Conservation (phyloP, 2,888 invertebrate species). For the Melipona bicolor region DNA sequence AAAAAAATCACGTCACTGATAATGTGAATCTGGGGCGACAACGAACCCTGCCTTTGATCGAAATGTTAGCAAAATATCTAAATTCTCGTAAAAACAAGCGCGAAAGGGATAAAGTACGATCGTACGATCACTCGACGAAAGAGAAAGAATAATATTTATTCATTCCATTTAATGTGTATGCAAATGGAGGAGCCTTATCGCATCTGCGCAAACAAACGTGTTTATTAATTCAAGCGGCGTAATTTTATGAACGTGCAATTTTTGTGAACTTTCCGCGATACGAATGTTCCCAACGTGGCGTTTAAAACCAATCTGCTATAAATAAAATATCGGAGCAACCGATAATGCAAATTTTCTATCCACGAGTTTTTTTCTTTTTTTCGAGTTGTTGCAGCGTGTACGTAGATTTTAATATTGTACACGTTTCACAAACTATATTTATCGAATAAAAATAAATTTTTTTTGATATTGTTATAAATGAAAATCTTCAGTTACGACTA, state of each 20-base stretch:
- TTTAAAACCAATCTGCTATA: constrained; percentile 1
- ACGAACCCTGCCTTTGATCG: too few relatives aligned
- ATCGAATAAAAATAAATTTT: too few relatives aligned
- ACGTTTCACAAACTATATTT: neutral
- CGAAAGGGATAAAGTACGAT: neutral
- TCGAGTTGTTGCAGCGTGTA: neutral
- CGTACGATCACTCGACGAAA: neutral
- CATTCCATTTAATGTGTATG: constrained; percentile 3
- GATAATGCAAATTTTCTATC: neutral
- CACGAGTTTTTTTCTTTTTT: neutral
- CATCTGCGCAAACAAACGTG: constrained; percentile 17
- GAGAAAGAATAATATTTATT: constrained; percentile 22
- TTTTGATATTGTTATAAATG: too few relatives aligned
- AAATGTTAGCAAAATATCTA: neutral
- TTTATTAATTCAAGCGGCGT: constrained; percentile 11
- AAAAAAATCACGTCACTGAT: neutral
- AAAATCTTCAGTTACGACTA: too few relatives aligned
- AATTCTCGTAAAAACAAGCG: neutral
- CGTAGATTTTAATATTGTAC: too few relatives aligned
- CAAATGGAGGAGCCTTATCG: constrained; percentile 23
- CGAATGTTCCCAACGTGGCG: neutral
- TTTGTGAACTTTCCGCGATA: constrained; percentile 21
- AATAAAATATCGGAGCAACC: neutral
- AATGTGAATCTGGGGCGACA: neutral
- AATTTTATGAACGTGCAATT: constrained; percentile 1